These are phyloP conservation scores for Thecophora atra DNA, from an alignment of 2,888 invertebrate genomes.

Conservation along the genomic window DNA sequence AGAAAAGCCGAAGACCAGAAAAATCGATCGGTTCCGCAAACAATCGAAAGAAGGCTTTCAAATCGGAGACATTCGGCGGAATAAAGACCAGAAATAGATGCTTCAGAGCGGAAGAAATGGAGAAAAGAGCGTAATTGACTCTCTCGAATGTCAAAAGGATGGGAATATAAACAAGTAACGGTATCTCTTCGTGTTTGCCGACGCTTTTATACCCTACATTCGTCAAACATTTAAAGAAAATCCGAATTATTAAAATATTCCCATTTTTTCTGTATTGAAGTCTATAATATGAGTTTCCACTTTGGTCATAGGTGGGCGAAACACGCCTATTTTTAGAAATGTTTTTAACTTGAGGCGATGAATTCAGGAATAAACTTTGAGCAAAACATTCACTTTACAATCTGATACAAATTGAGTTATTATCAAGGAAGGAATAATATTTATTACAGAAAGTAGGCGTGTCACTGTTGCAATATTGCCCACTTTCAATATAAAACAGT, in stretches of 20 bases:
- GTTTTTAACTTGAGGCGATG: not conserved
- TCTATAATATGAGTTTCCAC: too few species aligned
- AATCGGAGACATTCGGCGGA: not conserved
- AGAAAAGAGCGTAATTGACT: too few species aligned
- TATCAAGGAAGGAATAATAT: too few species aligned
- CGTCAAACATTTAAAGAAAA: too few species aligned
- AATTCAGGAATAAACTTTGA: not conserved
- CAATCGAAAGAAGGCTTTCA: not conserved
- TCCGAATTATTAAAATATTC: too few species aligned
- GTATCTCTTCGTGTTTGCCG: too few species aligned
- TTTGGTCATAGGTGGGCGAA: not conserved
- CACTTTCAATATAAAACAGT: not conserved
- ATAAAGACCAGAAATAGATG: too few species aligned
- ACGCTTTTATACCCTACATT: too few species aligned
- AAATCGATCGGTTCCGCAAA: slow-evolving; percentile 16
- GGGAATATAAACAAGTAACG: too few species aligned
- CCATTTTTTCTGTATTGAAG: too few species aligned
- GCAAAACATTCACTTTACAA: not conserved
- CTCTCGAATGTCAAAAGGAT: too few species aligned
- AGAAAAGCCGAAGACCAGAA: not conserved
- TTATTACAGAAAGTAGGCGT: not conserved
- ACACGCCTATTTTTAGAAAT: not conserved
- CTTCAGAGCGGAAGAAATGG: too few species aligned
- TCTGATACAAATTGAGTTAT: not conserved
- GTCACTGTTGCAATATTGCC: not conserved